Base-by-base conservation (phyloP, 1,140 invertebrate genomes). In the Centruroides vittatus region DNA sequence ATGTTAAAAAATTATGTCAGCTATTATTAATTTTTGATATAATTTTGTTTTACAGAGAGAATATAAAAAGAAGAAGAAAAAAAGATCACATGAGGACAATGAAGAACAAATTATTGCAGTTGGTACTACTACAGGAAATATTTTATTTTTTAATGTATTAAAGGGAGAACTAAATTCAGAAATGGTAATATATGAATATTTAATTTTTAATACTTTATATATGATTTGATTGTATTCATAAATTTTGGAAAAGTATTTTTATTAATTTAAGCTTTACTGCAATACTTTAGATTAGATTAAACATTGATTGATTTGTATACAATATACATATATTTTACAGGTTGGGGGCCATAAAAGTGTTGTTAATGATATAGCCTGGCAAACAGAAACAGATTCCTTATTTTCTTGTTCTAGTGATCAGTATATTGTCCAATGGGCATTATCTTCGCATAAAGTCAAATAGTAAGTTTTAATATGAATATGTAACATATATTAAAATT, bases 321-420 rank as follows among this genome's bases (percentile, higher is more conserved):
- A 23, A 23, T 23, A 2, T 23, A 23, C 23, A 2, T 23, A 23
- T 23, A 23, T 23, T 23, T 23, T 23, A 23, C 23, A 23, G 23
- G 23, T 23, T 23, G 56, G 56, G 35, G 61, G 61, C 4, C 61
- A 62, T 36, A 59, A 35, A n/a, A 47, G 13, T 34, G n/a, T 35
- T 34, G 57, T 62, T 7, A 62, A 62, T 59, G 61, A 62, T 51
- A 4, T 62, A 9, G 49, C n/a, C 35, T 62, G 61, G 61, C 35
- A 35, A 13, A 7, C 6, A 9, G 34, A 8, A 35, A 59, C 52
- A 46, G 47, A 57, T 35, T 52, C 60, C 35, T 62, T 62, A 52
- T 62, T 46, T 13, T 51, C 47, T 5, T 62, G 61, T 56, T 62
- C 61, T 12, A 48, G 41, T 51, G 61, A 62, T 55, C 52, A 62